Evolutionary conservation across 2,888 invertebrate genomes (phyloP).

Genomic region (Lepidocyrtinus sp.): DNA sequence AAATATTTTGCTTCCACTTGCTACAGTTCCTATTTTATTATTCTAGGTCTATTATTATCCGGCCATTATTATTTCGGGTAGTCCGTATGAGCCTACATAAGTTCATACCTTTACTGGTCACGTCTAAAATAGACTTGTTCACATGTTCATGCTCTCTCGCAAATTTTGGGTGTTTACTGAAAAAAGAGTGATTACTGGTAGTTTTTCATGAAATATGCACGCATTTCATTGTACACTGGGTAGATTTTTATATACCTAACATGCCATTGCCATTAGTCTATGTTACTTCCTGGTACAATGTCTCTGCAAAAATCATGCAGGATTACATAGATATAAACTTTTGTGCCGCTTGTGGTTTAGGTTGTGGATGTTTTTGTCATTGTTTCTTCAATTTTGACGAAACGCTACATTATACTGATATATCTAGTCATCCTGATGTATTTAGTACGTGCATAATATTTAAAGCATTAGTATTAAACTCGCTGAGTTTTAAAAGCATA

Average conservation of each 20-base stretch:
- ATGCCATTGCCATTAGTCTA: no score
- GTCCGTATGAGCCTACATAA: constrained; percentile 29
- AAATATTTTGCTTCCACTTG: neutral
- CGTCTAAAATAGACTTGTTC: constrained; percentile 56
- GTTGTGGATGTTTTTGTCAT: neutral
- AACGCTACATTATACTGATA: no score
- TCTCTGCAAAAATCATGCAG: no score
- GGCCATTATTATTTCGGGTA: constrained; percentile 48
- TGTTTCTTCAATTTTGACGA: no score
- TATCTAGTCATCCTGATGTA: no score
- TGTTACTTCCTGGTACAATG: no score
- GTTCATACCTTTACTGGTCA: no score
- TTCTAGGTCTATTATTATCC: neutral
- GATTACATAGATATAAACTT: neutral
- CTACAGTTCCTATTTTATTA: constrained; percentile 15
- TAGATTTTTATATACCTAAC: neutral
- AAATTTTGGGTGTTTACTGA: constrained; percentile 37
- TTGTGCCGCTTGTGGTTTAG: neutral
- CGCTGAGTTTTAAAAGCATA: no score
- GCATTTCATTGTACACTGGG: neutral
- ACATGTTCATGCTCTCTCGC: constrained; percentile 39
- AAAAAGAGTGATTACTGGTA: constrained; percentile 3
- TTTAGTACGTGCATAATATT: no score
- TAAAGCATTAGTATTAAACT: no score
- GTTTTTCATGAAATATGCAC: neutral